phyloP scores from a whole-genome alignment of 2,113 vertebrate species.

The Noturus placidus region DNA sequence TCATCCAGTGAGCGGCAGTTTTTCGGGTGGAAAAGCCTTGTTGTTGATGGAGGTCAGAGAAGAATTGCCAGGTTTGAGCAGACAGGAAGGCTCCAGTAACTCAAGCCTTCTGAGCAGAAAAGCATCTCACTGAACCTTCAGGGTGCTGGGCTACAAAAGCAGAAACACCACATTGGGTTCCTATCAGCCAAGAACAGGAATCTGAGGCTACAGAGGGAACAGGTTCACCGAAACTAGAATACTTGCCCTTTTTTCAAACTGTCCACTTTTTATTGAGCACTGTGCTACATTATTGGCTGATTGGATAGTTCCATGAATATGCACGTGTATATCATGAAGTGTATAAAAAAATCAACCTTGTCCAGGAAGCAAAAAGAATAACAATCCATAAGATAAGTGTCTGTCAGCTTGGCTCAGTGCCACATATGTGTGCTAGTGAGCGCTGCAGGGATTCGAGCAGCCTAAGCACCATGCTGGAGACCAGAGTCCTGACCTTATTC shows the following conservation, averaged over 20 bases:
- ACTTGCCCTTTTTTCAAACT: background rate
- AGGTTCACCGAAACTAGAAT: background rate
- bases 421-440: background rate
- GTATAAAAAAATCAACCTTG: background rate
- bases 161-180: background rate
- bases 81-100: background rate
- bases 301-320: background rate
- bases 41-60: background rate
- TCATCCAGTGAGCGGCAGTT: background rate
- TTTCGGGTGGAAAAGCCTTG: background rate
- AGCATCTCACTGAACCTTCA: background rate
- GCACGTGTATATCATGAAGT: background rate
- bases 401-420: background rate
- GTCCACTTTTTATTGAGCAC: background rate
- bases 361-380: background rate
- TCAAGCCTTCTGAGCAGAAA: background rate
- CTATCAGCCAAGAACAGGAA: background rate
- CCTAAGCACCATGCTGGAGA: background rate
- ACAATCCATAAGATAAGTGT: background rate
- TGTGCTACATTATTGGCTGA: background rate
- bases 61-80: background rate
- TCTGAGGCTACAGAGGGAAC: background rate
- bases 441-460: background rate
- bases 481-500: conserved; percentile 44
- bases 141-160: background rate